Evolutionary conservation across 35 echinoderm and acorn worm species (phyloP), one percentile per base, ranked within the genome.

Genomic region (Apostichopus parvimensis): DNA sequence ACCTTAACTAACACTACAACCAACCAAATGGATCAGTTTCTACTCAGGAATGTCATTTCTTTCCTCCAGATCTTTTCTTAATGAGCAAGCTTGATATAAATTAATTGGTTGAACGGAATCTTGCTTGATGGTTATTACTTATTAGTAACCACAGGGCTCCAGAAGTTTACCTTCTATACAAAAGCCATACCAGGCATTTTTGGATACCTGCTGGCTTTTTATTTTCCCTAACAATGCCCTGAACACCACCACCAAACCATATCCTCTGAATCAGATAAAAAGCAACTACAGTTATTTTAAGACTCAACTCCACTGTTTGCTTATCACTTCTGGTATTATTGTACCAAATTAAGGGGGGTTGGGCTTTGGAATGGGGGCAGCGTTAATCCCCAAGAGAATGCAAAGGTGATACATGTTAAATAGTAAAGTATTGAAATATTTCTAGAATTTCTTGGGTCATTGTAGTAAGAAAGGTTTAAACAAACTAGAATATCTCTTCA

Each of bases 171-270:
- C n/a, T 75, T 8, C 17, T 18, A 4, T 18, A 18, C 17, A 18
- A 56, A 26, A 11, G 45, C 79, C 79, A 82, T 82, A 82, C 79
- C 79, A 82, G 79, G 56, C 52, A 82, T 82, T 82, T 82, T 57
- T 82, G 79, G 53, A 55, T 10, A 17, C 79, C 20, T 82, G 79
- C 79, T 82, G 79, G 79, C 15, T 56, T 56, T 82, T 82, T 53
- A 82, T 10, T 82, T 17, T 57, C 79, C 6, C 17, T 7, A 82
- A 53, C 12, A 55, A 55, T 82, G 79, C 54, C 14, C 8, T 18
- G 56, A 53, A 56, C 15, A 53, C 78, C 24, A 34, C 34, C 56
- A 57, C 79, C 79, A 82, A 10, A 55, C 17, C 6, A 18, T 75
- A 18, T 24, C 15, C 71, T 75, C 21, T 53, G 28, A 82, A 82